Evolutionary conservation across 1,140 invertebrate species (phyloP).

Genomic region (Rhopalosiphum maidis): DNA sequence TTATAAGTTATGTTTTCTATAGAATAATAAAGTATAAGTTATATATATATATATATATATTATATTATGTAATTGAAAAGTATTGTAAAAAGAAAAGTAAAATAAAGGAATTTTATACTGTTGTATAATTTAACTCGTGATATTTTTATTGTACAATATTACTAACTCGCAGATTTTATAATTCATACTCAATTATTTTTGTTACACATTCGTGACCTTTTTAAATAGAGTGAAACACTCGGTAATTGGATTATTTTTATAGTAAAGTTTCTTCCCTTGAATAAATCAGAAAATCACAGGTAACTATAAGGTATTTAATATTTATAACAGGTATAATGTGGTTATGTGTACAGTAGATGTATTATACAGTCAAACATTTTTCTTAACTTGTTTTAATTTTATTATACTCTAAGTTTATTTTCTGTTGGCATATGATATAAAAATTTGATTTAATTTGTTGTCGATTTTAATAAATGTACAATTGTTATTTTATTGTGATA

Average conservation of each 20-base stretch:
- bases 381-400: neutral
- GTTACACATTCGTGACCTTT: neutral
- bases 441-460: neutral
- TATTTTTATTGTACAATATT: neutral
- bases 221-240: neutral
- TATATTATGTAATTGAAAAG: neutral
- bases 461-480: neutral
- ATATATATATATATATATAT: neutral
- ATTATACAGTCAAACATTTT: neutral
- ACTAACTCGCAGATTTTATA: neutral
- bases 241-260: neutral
- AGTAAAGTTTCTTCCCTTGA: neutral
- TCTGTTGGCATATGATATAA: neutral
- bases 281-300: neutral
- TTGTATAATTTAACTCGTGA: neutral
- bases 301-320: neutral
- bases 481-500: neutral
- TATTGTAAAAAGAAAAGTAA: neutral
- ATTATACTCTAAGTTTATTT: neutral
- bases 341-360: neutral
- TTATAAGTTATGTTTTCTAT: neutral
- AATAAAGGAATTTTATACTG: neutral
- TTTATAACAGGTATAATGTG: neutral
- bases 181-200: conserved; percentile 14
- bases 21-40: neutral